Conservation (phyloP, 1,140 invertebrate genomes). For the Eumaeus atala region DNA sequence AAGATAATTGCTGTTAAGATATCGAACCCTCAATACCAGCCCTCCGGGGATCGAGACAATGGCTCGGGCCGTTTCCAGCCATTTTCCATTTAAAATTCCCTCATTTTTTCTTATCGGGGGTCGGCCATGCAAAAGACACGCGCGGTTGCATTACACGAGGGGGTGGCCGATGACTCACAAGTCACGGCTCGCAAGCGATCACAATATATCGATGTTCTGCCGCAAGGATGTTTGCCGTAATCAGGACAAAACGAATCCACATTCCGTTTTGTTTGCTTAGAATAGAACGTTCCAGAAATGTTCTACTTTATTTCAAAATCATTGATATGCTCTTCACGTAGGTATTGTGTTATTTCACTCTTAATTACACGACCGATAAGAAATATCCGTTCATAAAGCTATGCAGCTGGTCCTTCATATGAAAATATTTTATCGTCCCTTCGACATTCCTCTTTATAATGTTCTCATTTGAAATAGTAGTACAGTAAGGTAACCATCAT, state of each 20-base stretch:
- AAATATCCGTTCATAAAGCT: no score
- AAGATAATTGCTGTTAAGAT: slow-evolving; percentile 45
- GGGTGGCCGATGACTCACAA: slow-evolving; percentile 46
- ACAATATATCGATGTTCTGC: not conserved
- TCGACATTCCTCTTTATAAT: no score
- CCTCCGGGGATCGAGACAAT: slow-evolving; percentile 53
- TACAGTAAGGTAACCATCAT: no score
- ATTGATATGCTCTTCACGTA: no score
- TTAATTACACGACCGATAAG: no score
- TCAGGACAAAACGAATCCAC: not conserved
- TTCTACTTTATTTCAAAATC: no score
- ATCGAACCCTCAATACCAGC: slow-evolving; percentile 41
- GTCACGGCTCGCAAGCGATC: slow-evolving; percentile 3
- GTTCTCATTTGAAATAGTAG: no score
- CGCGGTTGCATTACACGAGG: slow-evolving; percentile 31
- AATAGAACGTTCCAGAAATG: not conserved
- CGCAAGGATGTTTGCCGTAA: no score
- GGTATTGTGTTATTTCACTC: no score
- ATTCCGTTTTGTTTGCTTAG: not conserved
- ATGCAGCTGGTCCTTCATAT: no score
- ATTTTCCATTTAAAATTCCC: slow-evolving; percentile 66
- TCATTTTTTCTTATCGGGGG: slow-evolving; percentile 56
- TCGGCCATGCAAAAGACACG: slow-evolving; percentile 38
- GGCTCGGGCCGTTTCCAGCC: slow-evolving; percentile 62
- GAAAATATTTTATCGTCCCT: no score